Base-by-base conservation (phyloP, 2,113 vertebrate genomes). In the Grallaria varia region DNA sequence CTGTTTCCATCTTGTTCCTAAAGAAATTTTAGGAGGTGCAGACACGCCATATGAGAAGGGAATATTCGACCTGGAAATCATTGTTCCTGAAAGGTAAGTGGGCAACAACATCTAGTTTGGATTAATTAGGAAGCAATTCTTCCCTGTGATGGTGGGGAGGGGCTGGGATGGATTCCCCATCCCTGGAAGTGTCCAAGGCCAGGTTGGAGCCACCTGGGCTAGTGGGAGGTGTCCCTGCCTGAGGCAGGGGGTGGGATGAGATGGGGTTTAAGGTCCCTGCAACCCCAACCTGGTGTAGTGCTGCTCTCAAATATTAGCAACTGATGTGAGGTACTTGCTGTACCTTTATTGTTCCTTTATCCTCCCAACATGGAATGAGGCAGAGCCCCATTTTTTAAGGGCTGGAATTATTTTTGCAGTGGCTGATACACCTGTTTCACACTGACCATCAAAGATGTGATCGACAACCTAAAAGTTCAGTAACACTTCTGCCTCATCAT, bases 11-110 rank as follows among this genome's bases (percentile, higher is more conserved):
- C 9, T 93, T 86, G 60, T 69, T 63, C 79, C 80, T 66, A 19
- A 96, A 99, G 99, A 99, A 96, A 99, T 99, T 80, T 53, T 99
- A 40, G 99, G 99, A 60, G 98, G 98, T 80, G 81, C 91, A 44
- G 98, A 97, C 53, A 99, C 99, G 28, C 97, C 99, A 1, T 99
- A 99, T 96, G 99, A 99, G 92, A 99, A 98, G 52, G 99, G 99
- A 31, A 53, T 99, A 93, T 99, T 99, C 89, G 93, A 97, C 25
- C 94, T 99, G 97, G 99, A 99, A 97, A 97, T 99, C 59, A 82
- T 97, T 49, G 76, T 99, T 77, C 99, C 99, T 50, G 99, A 99
- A 76, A 99, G 99, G 99, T 99, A 72, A 95, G 91, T 73, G 24
- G 44, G 53, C 49, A 68, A 17, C 9, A 19, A 3, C 11, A 9